Evolutionary conservation across 2,888 invertebrate genomes (phyloP).

Genomic region (Hydroisotoma schaefferi): DNA sequence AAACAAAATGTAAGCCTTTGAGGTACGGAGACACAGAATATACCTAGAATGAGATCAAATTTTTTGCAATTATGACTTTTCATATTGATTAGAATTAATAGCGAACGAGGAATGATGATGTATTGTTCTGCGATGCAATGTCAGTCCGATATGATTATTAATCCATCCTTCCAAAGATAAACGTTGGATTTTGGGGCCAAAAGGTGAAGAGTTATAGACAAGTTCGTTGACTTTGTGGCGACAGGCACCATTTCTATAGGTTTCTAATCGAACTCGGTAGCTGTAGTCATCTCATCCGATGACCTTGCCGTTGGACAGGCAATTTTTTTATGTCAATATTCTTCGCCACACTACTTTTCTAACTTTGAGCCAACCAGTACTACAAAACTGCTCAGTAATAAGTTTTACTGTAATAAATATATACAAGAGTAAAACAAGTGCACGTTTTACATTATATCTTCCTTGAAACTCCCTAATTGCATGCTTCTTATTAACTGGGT

Average conservation of each 20-base stretch:
- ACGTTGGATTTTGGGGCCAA: background rate
- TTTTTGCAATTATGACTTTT: too few species aligned
- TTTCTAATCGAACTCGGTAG: background rate
- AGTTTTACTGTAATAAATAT: background rate
- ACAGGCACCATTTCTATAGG: background rate
- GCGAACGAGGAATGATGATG: background rate
- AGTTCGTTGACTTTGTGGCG: slow-evolving; percentile 11
- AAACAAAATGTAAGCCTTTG: too few species aligned
- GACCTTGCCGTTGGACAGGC: slow-evolving; percentile 17
- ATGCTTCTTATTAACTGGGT: background rate
- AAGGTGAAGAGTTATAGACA: background rate
- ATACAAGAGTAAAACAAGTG: background rate
- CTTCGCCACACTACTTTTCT: slow-evolving; percentile 2
- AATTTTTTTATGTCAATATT: background rate
- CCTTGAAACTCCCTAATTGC: slow-evolving; percentile 7
- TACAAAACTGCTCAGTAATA: too few species aligned
- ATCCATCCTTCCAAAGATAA: too few species aligned
- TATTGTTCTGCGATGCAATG: background rate
- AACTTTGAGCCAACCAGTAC: too few species aligned
- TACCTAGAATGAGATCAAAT: too few species aligned
- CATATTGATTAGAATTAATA: too few species aligned
- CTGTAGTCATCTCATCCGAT: slow-evolving; percentile 6
- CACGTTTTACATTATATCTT: slow-evolving; percentile 6
- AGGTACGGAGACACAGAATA: too few species aligned
- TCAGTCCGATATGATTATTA: too few species aligned